Conservation (phyloP, 1,140 invertebrate species). For the Lamellibrachia luymesi region DNA sequence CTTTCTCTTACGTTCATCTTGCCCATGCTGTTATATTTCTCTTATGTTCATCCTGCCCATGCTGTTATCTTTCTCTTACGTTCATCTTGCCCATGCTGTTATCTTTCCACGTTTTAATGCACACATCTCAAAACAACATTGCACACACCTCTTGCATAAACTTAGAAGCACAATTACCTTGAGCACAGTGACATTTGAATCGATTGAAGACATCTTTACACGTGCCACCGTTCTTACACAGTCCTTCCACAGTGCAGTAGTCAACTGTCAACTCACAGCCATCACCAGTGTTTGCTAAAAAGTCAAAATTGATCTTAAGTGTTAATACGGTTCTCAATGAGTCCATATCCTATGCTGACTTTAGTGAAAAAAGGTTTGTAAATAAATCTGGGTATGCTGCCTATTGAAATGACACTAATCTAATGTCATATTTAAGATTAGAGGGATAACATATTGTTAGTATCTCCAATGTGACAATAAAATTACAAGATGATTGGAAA, state of each 20-base stretch:
- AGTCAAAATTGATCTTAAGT: not conserved
- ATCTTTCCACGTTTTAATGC: not conserved
- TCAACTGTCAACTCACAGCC: conserved; percentile 9
- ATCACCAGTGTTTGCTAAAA: not conserved
- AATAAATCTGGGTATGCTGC: too few species aligned
- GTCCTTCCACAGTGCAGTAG: conserved; percentile 15
- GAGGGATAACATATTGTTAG: too few species aligned
- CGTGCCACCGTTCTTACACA: not conserved
- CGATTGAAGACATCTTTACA: not conserved
- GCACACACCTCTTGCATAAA: not conserved
- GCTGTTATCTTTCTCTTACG: not conserved
- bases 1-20: not conserved
- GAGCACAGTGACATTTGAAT: not conserved
- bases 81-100: not conserved
- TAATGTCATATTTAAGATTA: too few species aligned
- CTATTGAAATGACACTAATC: too few species aligned
- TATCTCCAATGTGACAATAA: too few species aligned
- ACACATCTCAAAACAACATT: not conserved
- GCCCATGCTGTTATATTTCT: not conserved
- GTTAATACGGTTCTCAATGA: not conserved
- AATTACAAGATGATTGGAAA: too few species aligned
- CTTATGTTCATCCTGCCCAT: not conserved
- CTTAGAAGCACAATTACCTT: conserved; percentile 8
- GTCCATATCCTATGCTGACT: too few species aligned
- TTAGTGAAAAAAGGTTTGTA: too few species aligned